A percentile compares a stretch with the other conserved stretches of the same genome.
These are phyloP conservation scores for Apis cerana DNA, from an alignment of 1,140 invertebrate genomes.

Conservation along the genomic window DNA sequence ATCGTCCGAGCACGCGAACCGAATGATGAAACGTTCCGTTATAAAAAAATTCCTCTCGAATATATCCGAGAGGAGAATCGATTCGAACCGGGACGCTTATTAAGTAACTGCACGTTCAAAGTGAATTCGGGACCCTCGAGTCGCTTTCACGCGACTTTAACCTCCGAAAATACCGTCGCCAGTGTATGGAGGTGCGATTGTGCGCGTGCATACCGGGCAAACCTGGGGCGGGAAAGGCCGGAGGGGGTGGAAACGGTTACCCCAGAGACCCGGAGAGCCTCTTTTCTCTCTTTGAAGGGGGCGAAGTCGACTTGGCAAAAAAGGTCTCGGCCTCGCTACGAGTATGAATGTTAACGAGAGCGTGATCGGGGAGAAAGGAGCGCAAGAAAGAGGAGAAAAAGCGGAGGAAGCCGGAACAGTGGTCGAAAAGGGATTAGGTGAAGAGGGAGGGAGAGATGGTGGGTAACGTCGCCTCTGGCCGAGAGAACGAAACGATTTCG, in stretches of 20 bases:
- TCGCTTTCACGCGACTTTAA: conserved; percentile 60
- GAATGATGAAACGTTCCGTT: neutral
- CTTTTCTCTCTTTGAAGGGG: conserved; percentile 53
- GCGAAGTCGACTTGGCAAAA: conserved; percentile 58
- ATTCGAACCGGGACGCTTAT: neutral
- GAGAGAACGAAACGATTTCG: conserved; percentile 45
- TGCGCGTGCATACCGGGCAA: conserved; percentile 39
- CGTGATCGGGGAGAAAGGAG: conserved; percentile 53
- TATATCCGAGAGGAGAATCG: too few species aligned
- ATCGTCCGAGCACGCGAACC: neutral
- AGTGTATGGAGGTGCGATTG: conserved; percentile 37
- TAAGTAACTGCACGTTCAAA: conserved; percentile 38
- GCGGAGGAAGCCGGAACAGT: conserved; percentile 10
- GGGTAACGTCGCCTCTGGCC: neutral
- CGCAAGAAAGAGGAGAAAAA: neutral
- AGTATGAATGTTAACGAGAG: conserved; percentile 66
- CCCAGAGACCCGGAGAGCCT: conserved; percentile 55
- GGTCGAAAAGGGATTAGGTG: neutral
- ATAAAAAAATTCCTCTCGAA: neutral
- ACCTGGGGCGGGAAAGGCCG: conserved; percentile 5
- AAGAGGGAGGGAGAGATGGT: neutral
- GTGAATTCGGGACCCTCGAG: conserved; percentile 35
- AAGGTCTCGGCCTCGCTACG: conserved; percentile 46
- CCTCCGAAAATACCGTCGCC: conserved; percentile 51
- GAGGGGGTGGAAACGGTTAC: conserved; percentile 41